Conservation (phyloP, 2,888 invertebrate genomes). For the Cryptocheilus praepositus region DNA sequence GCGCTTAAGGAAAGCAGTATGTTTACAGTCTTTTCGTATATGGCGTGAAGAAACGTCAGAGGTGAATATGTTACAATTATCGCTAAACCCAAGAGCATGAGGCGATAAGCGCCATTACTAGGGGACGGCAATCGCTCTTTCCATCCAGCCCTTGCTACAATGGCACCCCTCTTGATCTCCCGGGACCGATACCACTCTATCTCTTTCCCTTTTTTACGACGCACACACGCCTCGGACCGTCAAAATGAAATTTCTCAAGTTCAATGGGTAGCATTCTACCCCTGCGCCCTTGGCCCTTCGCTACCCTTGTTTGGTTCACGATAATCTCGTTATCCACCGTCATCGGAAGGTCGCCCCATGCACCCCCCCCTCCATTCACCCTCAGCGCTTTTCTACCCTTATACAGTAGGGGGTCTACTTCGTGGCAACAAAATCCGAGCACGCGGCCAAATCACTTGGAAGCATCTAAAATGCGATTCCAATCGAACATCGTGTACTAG, state of each 20-base stretch:
- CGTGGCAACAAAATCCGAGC: slow-evolving; percentile 54
- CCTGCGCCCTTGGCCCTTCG: neutral
- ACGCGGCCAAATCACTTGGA: slow-evolving; percentile 46
- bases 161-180: slow-evolving; percentile 47
- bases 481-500: slow-evolving; percentile 10
- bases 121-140: slow-evolving; percentile 15
- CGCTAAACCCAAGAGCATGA: slow-evolving; percentile 65
- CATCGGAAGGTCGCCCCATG: slow-evolving; percentile 50
- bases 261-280: slow-evolving; percentile 5
- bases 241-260: slow-evolving; percentile 53
- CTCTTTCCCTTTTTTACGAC: slow-evolving; percentile 24
- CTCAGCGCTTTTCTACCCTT: slow-evolving; percentile 32
- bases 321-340: slow-evolving; percentile 66
- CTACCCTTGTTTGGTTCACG: slow-evolving; percentile 28
- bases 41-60: slow-evolving; percentile 53
- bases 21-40: slow-evolving; percentile 31
- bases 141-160: slow-evolving; percentile 64
- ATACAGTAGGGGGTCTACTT: slow-evolving; percentile 24
- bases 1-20: too few relatives aligned
- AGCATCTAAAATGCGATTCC: slow-evolving; percentile 54
- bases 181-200: slow-evolving; percentile 33
- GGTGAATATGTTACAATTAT: slow-evolving; percentile 73
- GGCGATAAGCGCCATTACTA: slow-evolving; percentile 10
- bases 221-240: slow-evolving; percentile 29
- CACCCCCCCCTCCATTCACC: slow-evolving; percentile 12